These are phyloP conservation scores for Drepana falcataria DNA, from an alignment of 2,888 invertebrate species.

Conservation along the genomic window DNA sequence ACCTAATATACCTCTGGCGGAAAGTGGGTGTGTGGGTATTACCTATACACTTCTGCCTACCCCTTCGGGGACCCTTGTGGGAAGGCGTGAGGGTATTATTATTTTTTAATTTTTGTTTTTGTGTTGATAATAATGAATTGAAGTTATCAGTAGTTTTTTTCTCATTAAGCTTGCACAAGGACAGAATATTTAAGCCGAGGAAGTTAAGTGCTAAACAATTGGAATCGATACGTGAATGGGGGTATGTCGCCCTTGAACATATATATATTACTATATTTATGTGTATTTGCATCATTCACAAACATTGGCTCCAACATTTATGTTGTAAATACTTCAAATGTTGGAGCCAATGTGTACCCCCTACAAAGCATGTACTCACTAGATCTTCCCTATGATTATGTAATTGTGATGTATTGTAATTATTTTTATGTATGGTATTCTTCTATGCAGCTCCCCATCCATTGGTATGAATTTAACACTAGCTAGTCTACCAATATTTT, in stretches of 20 bases:
- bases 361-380: slow-evolving; percentile 36
- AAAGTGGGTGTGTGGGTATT: too few species aligned
- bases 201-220: slow-evolving; percentile 91
- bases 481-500: neutral
- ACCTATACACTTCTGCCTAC: too few species aligned
- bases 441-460: neutral
- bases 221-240: slow-evolving; percentile 90
- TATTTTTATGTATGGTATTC: slow-evolving; percentile 7
- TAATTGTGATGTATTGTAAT: slow-evolving; percentile 17
- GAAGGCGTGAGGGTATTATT: too few species aligned
- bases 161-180: slow-evolving; percentile 66
- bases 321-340: slow-evolving; percentile 7
- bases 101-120: slow-evolving; percentile 10
- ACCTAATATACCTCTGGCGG: too few species aligned
- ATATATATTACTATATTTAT: slow-evolving; percentile 37
- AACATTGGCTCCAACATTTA: slow-evolving; percentile 38
- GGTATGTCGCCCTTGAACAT: slow-evolving; percentile 78
- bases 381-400: slow-evolving; percentile 23
- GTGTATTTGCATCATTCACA: slow-evolving; percentile 21
- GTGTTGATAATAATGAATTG: slow-evolving; percentile 12
- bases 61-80: too few species aligned
- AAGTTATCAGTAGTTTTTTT: slow-evolving; percentile 34
- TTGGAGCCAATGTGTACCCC: slow-evolving; percentile 17
- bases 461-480: neutral
- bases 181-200: slow-evolving; percentile 80